A percentile compares a stretch with the other conserved stretches of the same genome.
Conservation (phyloP, 2,888 invertebrate genomes). For the Orchesellides sinensis region DNA sequence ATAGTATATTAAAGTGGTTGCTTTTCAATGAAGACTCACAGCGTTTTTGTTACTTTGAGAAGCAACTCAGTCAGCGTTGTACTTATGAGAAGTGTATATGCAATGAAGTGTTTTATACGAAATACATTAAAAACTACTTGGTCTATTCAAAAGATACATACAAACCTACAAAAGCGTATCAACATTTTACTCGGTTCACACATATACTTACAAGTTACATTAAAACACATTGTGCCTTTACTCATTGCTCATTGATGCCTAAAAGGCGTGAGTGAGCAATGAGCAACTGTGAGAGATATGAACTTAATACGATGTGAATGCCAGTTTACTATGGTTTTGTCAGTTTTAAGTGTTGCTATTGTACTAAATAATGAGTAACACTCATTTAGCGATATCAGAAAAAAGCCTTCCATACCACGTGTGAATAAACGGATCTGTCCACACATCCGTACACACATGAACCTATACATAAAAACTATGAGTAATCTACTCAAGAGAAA, state of each 20-base stretch:
- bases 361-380: background rate
- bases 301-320: background rate
- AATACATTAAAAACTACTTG: background rate
- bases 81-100: background rate
- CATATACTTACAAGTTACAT: background rate
- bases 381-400: background rate
- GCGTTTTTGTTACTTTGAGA: slow-evolving; percentile 3
- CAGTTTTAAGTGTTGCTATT: too few species aligned
- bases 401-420: background rate
- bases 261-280: background rate
- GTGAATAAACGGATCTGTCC: background rate
- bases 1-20: background rate
- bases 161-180: background rate
- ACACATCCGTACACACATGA: too few species aligned
- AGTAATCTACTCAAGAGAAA: too few species aligned
- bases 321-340: too few species aligned
- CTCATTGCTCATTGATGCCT: background rate
- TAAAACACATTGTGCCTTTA: background rate
- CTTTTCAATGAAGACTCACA: background rate
- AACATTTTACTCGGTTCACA: background rate
- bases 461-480: too few species aligned
- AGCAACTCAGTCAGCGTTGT: background rate
- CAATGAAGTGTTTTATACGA: background rate
- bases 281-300: background rate
- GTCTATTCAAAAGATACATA: background rate